Conservation (phyloP, 2,797 vertebrate species). For the Rousettus madagascariensis region DNA sequence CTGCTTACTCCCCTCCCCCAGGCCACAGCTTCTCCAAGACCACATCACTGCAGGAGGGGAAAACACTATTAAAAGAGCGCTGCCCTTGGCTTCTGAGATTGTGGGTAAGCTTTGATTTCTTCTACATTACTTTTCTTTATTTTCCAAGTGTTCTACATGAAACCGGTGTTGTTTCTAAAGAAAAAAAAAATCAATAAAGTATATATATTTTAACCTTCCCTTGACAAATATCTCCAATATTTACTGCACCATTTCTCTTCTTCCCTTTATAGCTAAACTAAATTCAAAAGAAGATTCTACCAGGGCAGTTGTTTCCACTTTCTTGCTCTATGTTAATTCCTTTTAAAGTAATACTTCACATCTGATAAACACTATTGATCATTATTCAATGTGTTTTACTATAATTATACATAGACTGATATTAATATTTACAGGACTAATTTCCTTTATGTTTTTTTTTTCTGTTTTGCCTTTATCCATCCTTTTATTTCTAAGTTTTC, state of each 20-base stretch:
- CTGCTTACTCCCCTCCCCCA: no score
- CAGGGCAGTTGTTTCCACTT: neutral
- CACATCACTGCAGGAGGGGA: neutral
- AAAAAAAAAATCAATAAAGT: neutral
- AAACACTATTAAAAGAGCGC: neutral
- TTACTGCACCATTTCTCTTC: neutral
- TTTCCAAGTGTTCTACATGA: slow-evolving; percentile 5
- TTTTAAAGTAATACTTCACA: slow-evolving; percentile 21
- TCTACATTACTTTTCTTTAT: neutral
- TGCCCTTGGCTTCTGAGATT: neutral
- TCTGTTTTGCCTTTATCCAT: neutral
- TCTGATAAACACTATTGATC: neutral
- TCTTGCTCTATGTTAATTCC: neutral
- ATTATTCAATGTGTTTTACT: neutral
- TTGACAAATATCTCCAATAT: neutral
- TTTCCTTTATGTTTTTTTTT: slow-evolving; percentile 37
- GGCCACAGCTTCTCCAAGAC: neutral
- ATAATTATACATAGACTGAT: neutral
- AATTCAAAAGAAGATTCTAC: slow-evolving; percentile 37
- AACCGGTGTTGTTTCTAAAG: neutral
- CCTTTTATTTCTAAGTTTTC: neutral
- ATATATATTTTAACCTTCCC: neutral
- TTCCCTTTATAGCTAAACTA: neutral
- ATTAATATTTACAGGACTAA: neutral
- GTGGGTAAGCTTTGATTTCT: neutral